These are phyloP conservation scores for Candoia aspera DNA, from an alignment of 2,113 vertebrate species.

Conservation along the genomic window DNA sequence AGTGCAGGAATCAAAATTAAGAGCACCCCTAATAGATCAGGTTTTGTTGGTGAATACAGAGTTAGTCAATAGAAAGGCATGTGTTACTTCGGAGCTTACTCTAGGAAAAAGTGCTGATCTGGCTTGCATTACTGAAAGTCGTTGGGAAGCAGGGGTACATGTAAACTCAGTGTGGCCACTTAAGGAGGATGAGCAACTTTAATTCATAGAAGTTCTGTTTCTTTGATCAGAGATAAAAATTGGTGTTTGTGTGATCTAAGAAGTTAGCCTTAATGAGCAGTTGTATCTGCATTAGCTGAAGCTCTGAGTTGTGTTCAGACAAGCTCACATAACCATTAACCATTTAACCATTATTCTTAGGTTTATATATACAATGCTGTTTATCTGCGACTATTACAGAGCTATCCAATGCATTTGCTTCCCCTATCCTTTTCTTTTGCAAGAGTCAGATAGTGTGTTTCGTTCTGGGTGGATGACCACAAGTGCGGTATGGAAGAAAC, in stretches of 20 bases:
- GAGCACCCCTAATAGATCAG: not conserved
- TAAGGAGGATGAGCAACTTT: not conserved
- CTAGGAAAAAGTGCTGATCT: not conserved
- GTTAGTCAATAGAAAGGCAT: too few species aligned
- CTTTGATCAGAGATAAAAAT: not conserved
- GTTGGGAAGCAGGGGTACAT: not conserved
- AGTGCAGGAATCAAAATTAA: not conserved
- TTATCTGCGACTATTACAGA: not conserved
- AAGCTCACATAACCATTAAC: not conserved
- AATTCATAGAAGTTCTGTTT: not conserved
- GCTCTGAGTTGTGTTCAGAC: not conserved
- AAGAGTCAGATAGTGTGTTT: conserved; percentile 85
- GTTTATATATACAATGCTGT: not conserved
- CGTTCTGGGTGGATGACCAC: conserved; percentile 90
- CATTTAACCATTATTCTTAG: not conserved
- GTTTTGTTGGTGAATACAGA: not conserved
- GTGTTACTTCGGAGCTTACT: not conserved
- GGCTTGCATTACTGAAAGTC: not conserved
- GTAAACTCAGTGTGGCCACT: not conserved
- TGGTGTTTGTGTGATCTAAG: not conserved
- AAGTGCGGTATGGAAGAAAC: conserved; percentile 89
- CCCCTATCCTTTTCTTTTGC: not conserved
- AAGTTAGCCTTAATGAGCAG: not conserved
- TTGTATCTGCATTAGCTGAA: not conserved
- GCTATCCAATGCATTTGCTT: not conserved